Conservation (phyloP, 2,113 vertebrate species). For the Tor tambroides region DNA sequence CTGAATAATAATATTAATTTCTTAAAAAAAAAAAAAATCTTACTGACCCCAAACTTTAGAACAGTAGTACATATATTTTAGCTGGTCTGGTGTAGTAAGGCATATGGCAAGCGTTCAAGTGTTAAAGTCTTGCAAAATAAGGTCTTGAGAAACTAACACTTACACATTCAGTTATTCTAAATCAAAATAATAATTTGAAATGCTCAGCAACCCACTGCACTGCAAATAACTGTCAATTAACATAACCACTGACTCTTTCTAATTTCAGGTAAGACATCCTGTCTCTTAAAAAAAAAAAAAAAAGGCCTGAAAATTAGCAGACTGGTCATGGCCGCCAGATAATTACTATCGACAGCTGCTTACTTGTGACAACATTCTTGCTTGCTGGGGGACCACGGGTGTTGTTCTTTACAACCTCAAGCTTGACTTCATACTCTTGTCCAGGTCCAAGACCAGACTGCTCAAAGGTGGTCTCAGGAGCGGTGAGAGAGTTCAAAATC, state of each 20-base stretch:
- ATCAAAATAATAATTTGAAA: neutral
- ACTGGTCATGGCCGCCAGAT: neutral
- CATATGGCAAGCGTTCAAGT: neutral
- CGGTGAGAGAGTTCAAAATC: constrained; percentile 86
- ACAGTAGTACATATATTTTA: neutral
- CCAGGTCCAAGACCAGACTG: constrained; percentile 94
- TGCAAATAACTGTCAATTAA: neutral
- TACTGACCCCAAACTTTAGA: no score
- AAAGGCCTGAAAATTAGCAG: neutral
- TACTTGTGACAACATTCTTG: constrained; percentile 90
- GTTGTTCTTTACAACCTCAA: constrained; percentile 93
- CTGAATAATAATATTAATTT: no score
- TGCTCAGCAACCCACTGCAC: neutral
- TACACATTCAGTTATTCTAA: neutral
- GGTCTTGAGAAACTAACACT: neutral
- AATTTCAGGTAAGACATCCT: neutral
- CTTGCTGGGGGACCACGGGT: constrained; percentile 87
- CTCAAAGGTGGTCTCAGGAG: constrained; percentile 87
- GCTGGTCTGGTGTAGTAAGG: neutral
- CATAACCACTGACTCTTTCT: neutral
- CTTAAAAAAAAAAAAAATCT: no score
- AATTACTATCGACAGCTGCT: constrained; percentile 64
- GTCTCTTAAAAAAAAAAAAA: neutral
- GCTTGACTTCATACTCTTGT: constrained; percentile 94
- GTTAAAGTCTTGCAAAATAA: neutral